Conservation (phyloP, 2,888 invertebrate genomes). For the Bruchidius siliquastri region DNA sequence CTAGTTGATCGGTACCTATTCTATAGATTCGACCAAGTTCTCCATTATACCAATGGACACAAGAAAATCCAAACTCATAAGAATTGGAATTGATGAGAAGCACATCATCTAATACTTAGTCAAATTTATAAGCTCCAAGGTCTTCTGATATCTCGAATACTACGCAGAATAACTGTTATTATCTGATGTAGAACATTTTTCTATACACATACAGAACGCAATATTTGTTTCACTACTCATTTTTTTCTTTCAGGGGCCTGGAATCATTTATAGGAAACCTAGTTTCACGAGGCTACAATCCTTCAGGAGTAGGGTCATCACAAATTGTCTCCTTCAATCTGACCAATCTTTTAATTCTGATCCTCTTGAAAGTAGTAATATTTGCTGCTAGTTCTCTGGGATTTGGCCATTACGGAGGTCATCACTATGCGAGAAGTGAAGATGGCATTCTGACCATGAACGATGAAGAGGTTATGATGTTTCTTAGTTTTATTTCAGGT, state of each 20-base stretch:
- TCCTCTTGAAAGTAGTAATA: constrained; percentile 76
- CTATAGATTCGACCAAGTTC: too few species aligned
- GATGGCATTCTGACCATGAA: constrained; percentile 54
- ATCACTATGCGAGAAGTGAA: constrained; percentile 53
- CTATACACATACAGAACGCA: too few species aligned
- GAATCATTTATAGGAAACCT: constrained; percentile 41
- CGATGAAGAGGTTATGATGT: constrained; percentile 68
- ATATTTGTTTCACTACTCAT: too few species aligned
- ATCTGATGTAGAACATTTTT: too few species aligned
- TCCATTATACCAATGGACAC: too few species aligned
- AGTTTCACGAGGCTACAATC: constrained; percentile 39
- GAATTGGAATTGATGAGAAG: too few species aligned
- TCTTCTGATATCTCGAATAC: too few species aligned
- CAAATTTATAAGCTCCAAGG: too few species aligned
- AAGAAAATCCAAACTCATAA: too few species aligned
- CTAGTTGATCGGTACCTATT: too few species aligned
- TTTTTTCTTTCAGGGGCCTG: constrained; percentile 31
- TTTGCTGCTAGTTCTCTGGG: constrained; percentile 77
- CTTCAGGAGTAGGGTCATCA: constrained; percentile 31
- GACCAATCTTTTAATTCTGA: constrained; percentile 73
- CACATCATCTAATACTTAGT: too few species aligned
- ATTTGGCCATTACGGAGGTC: constrained; percentile 47
- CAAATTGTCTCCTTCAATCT: constrained; percentile 73
- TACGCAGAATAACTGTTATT: too few species aligned
- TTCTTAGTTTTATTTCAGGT: constrained; percentile 63